Percentiles rank a stretch among this genome's conserved stretches.
These are phyloP conservation scores for Agrotis ipsilon DNA, from an alignment of 2,888 invertebrate genomes.

Conservation along the genomic window DNA sequence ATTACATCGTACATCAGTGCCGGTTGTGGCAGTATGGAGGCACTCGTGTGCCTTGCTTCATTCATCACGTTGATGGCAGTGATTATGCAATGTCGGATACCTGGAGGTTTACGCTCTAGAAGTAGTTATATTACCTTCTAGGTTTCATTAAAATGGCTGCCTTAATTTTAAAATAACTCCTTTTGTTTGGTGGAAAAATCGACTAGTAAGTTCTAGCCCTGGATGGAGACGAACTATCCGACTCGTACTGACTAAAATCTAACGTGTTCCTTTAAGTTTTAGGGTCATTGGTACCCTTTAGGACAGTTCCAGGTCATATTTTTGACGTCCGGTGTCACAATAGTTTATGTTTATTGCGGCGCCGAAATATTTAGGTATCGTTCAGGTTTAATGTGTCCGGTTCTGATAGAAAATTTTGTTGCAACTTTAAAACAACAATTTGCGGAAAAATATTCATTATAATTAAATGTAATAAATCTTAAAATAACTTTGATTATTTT, in stretches of 20 bases:
- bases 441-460: not conserved
- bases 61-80: conserved; percentile 32
- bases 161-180: too few species aligned
- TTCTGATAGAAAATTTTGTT: not conserved
- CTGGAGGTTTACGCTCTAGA: not conserved
- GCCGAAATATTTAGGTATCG: conserved; percentile 18
- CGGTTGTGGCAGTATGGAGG: not conserved
- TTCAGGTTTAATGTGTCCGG: too few species aligned
- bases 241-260: too few species aligned
- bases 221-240: too few species aligned
- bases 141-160: conserved; percentile 10
- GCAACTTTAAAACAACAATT: not conserved
- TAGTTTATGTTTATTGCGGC: not conserved
- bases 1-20: conserved; percentile 19
- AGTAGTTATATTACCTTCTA: conserved; percentile 19
- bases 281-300: too few species aligned
- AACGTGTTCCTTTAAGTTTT: too few species aligned
- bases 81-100: conserved; percentile 10
- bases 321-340: too few species aligned
- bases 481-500: not conserved
- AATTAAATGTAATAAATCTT: not conserved
- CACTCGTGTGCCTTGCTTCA: conserved; percentile 12
- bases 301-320: too few species aligned
- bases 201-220: too few species aligned
- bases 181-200: too few species aligned